Conservation (phyloP, 2,888 invertebrate genomes). For the Xiphydria camelus region DNA sequence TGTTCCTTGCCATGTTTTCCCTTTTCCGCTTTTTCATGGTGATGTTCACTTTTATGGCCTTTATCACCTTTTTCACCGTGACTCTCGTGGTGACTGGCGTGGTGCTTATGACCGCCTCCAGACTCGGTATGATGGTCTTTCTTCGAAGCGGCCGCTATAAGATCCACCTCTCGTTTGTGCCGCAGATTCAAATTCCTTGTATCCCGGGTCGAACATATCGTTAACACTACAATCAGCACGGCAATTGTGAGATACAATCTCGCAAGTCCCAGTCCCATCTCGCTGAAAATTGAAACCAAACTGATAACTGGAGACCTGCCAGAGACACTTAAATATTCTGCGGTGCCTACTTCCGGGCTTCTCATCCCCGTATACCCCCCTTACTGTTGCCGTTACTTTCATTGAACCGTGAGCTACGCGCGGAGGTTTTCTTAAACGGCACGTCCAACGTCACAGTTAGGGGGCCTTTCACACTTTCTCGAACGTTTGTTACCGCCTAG, state of each 20-base stretch:
- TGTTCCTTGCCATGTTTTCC: slow-evolving; percentile 63
- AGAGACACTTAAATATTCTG: slow-evolving; percentile 47
- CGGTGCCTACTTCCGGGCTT: slow-evolving; percentile 27
- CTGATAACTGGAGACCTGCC: slow-evolving; percentile 33
- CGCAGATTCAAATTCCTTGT: slow-evolving; percentile 11
- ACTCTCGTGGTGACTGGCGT: slow-evolving; percentile 23
- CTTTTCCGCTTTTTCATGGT: slow-evolving; percentile 67
- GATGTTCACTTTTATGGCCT: slow-evolving; percentile 72
- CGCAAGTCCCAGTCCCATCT: slow-evolving; percentile 31
- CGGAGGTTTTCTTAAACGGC: too few relatives aligned
- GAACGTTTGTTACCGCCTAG: slow-evolving; percentile 9
- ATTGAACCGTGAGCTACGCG: too few relatives aligned
- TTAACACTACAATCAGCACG: slow-evolving; percentile 4
- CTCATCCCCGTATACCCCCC: neutral
- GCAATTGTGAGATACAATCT: neutral
- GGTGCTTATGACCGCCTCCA: slow-evolving; percentile 22
- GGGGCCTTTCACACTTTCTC: slow-evolving; percentile 36
- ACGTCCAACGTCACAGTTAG: too few relatives aligned
- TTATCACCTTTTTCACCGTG: slow-evolving; percentile 62
- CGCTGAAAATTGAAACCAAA: slow-evolving; percentile 31
- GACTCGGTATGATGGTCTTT: slow-evolving; percentile 21
- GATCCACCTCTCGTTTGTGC: slow-evolving; percentile 18
- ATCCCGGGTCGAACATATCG: slow-evolving; percentile 32
- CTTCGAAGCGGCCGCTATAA: slow-evolving; percentile 19
- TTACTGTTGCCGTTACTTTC: neutral